These are phyloP conservation scores for Hycleus phaleratus DNA, from an alignment of 1,140 invertebrate species.

Conservation along the genomic window DNA sequence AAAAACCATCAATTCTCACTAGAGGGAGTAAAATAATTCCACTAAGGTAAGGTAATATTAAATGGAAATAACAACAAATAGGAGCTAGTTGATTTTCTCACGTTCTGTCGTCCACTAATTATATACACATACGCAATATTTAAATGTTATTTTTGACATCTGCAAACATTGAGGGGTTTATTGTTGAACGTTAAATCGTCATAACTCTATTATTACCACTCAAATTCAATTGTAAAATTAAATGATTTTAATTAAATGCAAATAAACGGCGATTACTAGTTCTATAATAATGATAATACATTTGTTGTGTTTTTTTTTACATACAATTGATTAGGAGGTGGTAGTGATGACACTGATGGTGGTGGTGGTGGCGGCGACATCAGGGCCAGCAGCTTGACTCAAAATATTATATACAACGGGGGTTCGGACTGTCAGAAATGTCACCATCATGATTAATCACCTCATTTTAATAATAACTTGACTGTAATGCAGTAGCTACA, in stretches of 20 bases:
- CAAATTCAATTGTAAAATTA: slow-evolving; percentile 6
- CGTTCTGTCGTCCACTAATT: slow-evolving; percentile 12
- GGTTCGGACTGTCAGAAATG: slow-evolving; percentile 25
- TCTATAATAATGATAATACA: neutral
- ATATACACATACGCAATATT: slow-evolving; percentile 5
- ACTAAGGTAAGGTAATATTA: too few relatives aligned
- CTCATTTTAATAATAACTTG: slow-evolving; percentile 29
- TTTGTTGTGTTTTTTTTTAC: slow-evolving; percentile 3
- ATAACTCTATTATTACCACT: slow-evolving; percentile 10
- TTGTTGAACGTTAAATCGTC: slow-evolving; percentile 10
- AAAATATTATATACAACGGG: too few relatives aligned
- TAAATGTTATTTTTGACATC: slow-evolving; percentile 12
- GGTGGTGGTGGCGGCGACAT: slow-evolving; percentile 13
- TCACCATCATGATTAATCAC: slow-evolving; percentile 27
- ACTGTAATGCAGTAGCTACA: slow-evolving; percentile 28
- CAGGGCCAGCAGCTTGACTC: slow-evolving; percentile 17
- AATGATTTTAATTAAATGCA: slow-evolving; percentile 15
- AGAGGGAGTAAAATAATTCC: too few relatives aligned
- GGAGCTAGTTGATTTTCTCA: slow-evolving; percentile 2
- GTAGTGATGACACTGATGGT: slow-evolving; percentile 22
- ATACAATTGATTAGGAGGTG: slow-evolving; percentile 12
- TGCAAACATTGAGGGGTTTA: slow-evolving; percentile 3
- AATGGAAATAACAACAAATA: too few relatives aligned
- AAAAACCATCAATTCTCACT: slow-evolving; percentile 29
- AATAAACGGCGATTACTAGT: slow-evolving; percentile 9